phyloP scores from a whole-genome alignment of 2,888 invertebrate genomes.

The Meandrusa payeni region DNA sequence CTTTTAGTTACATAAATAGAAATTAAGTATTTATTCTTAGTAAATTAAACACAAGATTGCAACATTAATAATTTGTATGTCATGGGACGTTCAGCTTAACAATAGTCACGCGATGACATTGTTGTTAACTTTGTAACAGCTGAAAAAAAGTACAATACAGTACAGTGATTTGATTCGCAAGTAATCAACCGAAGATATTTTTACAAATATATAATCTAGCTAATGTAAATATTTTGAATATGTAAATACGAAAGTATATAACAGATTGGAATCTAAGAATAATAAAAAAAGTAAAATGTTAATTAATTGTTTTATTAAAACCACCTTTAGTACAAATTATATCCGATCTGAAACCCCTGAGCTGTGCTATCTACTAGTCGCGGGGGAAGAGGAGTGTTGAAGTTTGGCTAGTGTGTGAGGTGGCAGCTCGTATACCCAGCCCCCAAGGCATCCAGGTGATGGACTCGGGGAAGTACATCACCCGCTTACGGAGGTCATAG shows the following conservation, averaged over 20 bases:
- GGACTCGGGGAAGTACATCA: too few species aligned
- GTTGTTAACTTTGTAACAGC: neutral
- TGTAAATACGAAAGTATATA: slow-evolving; percentile 25
- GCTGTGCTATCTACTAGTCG: too few species aligned
- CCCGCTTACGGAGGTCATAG: too few species aligned
- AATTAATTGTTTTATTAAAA: slow-evolving; percentile 1
- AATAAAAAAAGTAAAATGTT: slow-evolving; percentile 21
- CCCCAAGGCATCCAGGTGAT: too few species aligned
- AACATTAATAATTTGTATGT: neutral
- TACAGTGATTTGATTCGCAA: neutral
- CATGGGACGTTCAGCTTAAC: neutral
- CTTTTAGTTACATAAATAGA: slow-evolving; percentile 20
- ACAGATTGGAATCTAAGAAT: slow-evolving; percentile 18
- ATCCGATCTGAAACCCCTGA: too few species aligned
- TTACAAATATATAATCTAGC: slow-evolving; percentile 4
- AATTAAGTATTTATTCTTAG: slow-evolving; percentile 30
- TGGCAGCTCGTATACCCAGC: too few species aligned
- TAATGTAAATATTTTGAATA: slow-evolving; percentile 24
- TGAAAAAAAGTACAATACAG: slow-evolving; percentile 10
- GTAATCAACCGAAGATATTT: slow-evolving; percentile 4
- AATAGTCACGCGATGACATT: neutral
- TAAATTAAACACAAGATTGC: slow-evolving; percentile 8
- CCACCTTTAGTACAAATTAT: too few species aligned
- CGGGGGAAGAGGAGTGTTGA: too few species aligned
- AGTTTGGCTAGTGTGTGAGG: too few species aligned